Evolutionary conservation across 1,140 invertebrate genomes (phyloP).

Genomic region (Aporrectodea caliginosa): DNA sequence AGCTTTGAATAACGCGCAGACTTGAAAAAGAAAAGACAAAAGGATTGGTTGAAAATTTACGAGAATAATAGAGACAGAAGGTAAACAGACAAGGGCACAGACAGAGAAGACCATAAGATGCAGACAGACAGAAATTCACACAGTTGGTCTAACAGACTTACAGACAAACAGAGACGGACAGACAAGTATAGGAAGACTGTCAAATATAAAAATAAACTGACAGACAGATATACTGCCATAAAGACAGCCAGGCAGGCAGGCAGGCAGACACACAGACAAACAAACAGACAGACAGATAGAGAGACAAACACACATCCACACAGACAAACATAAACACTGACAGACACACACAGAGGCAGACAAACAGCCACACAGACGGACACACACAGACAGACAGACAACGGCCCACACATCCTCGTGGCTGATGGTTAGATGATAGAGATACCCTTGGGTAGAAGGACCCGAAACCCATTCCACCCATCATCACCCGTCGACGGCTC

Average conservation of each 20-base stretch:
- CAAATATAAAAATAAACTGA: background rate
- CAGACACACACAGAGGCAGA: background rate
- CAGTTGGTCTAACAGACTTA: background rate
- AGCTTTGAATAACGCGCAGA: constrained; percentile 7
- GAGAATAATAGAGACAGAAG: background rate
- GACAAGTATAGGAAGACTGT: background rate
- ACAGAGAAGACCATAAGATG: background rate
- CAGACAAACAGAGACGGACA: background rate
- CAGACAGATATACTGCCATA: background rate
- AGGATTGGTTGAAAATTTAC: too few species aligned
- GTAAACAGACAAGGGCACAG: background rate
- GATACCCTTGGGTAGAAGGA: background rate
- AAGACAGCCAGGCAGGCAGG: background rate
- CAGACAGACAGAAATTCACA: background rate
- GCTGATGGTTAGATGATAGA: background rate
- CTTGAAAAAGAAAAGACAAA: background rate
- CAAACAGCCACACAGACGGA: background rate
- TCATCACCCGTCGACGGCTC: too few species aligned
- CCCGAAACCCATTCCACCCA: too few species aligned
- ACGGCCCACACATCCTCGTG: background rate
- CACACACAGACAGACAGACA: background rate
- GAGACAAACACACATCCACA: background rate
- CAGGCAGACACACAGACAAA: background rate
- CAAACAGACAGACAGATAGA: background rate
- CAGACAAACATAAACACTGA: background rate